Conservation (phyloP, 2,113 vertebrate genomes). For the Sialia sialis region DNA sequence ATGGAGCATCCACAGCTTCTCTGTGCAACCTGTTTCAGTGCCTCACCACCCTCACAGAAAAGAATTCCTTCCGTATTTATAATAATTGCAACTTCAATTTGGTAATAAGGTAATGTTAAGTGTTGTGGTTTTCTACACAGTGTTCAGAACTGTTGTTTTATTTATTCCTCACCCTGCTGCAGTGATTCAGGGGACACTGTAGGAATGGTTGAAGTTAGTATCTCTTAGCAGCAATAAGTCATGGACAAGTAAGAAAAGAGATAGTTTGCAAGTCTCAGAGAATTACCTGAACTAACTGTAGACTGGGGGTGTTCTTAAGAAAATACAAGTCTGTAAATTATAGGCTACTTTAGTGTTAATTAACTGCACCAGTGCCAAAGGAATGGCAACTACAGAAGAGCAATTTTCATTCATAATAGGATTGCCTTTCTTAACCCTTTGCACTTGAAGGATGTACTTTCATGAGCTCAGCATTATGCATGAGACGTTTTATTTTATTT, state of each 20-base stretch:
- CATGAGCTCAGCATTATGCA: neutral
- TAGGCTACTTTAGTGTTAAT: neutral
- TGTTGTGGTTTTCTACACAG: neutral
- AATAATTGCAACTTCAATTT: neutral
- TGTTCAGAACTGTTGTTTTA: neutral
- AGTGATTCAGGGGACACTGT: neutral
- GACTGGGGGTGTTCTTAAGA: neutral
- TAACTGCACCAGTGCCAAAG: neutral
- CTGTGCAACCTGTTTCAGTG: neutral
- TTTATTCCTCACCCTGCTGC: neutral
- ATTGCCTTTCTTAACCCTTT: neutral
- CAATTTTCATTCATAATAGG: neutral
- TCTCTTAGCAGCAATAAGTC: neutral
- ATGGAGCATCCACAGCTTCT: neutral
- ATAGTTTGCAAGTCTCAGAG: neutral
- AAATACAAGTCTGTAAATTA: neutral
- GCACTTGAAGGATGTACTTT: neutral
- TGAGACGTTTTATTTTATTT: neutral
- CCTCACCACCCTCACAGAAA: neutral
- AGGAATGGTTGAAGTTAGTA: neutral
- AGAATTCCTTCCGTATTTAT: neutral
- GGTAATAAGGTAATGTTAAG: neutral
- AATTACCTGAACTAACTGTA: neutral
- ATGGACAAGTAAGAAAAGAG: neutral
- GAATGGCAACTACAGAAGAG: neutral